A percentile compares a stretch with the other conserved stretches of the same genome.
Evolutionary conservation across 92 coral and sea anemone genomes (phyloP).

Genomic region (Actinostola sp.): DNA sequence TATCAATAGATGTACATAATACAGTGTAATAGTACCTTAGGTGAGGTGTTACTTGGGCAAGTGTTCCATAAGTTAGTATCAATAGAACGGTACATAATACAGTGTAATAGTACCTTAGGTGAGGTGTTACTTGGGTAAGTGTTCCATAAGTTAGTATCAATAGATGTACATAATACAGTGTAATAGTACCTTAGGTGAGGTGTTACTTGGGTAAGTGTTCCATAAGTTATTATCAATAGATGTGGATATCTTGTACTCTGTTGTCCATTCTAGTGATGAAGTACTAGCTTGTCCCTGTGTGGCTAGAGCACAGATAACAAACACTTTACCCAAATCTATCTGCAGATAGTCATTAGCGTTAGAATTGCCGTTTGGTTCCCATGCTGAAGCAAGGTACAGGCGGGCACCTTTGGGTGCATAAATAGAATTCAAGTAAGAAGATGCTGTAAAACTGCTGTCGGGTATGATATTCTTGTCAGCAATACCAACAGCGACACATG

Average conservation of each 20-base stretch:
- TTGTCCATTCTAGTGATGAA: slow-evolving; percentile 10
- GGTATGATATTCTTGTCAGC: not conserved
- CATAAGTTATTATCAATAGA: not conserved
- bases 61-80: too few relatives aligned
- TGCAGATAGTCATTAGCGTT: not conserved
- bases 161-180: too few relatives aligned
- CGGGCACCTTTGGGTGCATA: not conserved
- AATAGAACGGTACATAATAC: too few relatives aligned
- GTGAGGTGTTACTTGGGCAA: not conserved
- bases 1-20: not conserved
- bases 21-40: not conserved
- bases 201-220: not conserved
- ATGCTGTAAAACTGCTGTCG: not conserved
- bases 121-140: too few relatives aligned
- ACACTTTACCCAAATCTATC: slow-evolving; percentile 17
- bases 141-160: too few relatives aligned
- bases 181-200: not conserved
- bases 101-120: too few relatives aligned
- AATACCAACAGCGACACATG: not conserved
- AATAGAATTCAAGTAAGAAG: not conserved
- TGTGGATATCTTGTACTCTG: slow-evolving; percentile 6
- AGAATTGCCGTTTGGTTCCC: not conserved
- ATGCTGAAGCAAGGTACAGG: not conserved
- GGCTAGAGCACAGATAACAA: slow-evolving; percentile 17
- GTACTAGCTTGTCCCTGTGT: slow-evolving; percentile 12